Evolutionary conservation across 2,113 vertebrate genomes (phyloP), one percentile per base, ranked within the genome.

Genomic region (Genyomyrus donnyi): DNA sequence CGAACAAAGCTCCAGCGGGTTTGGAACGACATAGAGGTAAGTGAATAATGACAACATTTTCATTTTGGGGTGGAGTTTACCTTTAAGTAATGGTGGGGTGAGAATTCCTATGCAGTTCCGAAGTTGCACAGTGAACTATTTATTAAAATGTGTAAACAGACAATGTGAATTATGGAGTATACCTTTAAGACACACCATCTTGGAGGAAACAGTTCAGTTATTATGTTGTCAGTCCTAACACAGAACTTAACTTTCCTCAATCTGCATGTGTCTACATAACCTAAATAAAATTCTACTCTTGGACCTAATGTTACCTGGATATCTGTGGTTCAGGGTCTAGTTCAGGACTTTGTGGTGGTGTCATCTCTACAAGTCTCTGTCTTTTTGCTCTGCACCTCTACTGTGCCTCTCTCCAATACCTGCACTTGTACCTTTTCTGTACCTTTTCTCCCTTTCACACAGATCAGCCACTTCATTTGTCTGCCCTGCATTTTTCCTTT

Each of bases 351-450:
- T 84, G 66, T 74, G 80, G 80, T 46, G 42, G 80, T 84, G 80
- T 46, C 80, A 84, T 84, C 80, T 84, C 39, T 46, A 84, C 42
- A 84, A 84, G 46, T 86, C 13, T n/a, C 85, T 53, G 85, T 27
- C 50, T 87, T 87, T 31, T 87, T 53, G 85, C 85, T 56, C 85
- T 87, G 49, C 85, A 87, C 53, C 53, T 56, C 53, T 56, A 19
- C 53, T 56, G 53, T 21, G 17, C 85, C 49, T 87, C 85, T 87
- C 85, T 87, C 85, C 85, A 56, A 56, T 53, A 87, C 85, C 85
- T 87, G 10, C n/a, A 13, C 85, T 87, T 87, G 50, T 87, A 87
- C 85, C 49, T 87, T 56, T 87, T n/a, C 85, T 87, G 50, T 87
- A 87, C 85, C 49, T 87, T 56, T 87, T n/a, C 85, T 87, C 50